A percentile compares a stretch with the other conserved stretches of the same genome.
Evolutionary conservation across 2,113 vertebrate species (phyloP).

Genomic region (Oenanthe oenanthe): DNA sequence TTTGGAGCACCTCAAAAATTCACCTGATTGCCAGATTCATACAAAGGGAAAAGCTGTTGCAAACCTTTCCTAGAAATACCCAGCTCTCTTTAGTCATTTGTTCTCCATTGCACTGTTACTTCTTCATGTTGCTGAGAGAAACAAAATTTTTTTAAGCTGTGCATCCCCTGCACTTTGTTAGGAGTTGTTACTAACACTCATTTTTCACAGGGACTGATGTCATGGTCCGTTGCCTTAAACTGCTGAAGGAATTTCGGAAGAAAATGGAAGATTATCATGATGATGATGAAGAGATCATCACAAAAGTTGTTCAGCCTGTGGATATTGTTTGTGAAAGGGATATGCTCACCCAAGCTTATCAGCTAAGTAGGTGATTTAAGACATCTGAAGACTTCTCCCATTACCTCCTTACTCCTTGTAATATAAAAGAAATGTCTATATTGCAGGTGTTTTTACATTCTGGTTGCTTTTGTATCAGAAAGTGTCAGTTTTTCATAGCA

Average conservation of each 20-base stretch:
- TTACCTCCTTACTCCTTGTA: neutral
- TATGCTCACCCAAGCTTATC: slow-evolving; percentile 89
- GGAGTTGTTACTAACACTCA: neutral
- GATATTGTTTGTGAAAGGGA: slow-evolving; percentile 88
- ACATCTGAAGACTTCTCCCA: neutral
- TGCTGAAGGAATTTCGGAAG: slow-evolving; percentile 85
- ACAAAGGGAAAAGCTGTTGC: neutral
- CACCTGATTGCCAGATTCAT: neutral
- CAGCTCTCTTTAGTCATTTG: neutral
- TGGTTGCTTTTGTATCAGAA: neutral
- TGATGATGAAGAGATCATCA: slow-evolving; percentile 83
- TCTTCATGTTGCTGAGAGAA: neutral
- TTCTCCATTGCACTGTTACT: neutral
- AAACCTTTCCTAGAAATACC: neutral
- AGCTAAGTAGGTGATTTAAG: slow-evolving; percentile 80
- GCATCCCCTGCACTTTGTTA: neutral
- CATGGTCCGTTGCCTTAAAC: slow-evolving; percentile 85
- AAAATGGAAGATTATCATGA: slow-evolving; percentile 82
- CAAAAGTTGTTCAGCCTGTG: slow-evolving; percentile 69
- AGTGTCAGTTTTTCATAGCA: neutral
- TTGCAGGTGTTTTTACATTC: neutral
- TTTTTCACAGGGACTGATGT: slow-evolving; percentile 82
- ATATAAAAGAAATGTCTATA: neutral
- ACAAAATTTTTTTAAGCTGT: neutral
- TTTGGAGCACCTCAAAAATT: neutral